Evolutionary conservation across 2,797 vertebrate species (phyloP).

Genomic region (Tolypeutes matacus): DNA sequence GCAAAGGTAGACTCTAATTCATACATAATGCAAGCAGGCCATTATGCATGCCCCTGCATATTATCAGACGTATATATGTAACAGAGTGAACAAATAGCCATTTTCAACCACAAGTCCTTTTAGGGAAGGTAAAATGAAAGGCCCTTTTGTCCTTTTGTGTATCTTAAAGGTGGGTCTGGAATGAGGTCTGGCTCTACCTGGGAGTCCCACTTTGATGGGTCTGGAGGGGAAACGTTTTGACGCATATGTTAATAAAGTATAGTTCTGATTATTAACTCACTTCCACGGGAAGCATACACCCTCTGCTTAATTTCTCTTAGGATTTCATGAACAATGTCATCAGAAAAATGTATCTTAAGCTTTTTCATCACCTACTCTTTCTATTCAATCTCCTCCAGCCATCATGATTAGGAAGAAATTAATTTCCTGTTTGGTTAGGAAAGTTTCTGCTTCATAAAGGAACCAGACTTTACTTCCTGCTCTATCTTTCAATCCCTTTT

Average conservation of each 20-base stretch:
- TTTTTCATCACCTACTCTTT: slow-evolving; percentile 57
- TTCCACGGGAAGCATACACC: not conserved
- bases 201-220: not conserved
- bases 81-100: slow-evolving; percentile 61
- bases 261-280: slow-evolving; percentile 50
- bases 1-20: slow-evolving; percentile 58
- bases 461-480: slow-evolving; percentile 51
- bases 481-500: slow-evolving; percentile 39
- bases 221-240: slow-evolving; percentile 7
- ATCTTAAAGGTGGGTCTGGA: slow-evolving; percentile 54
- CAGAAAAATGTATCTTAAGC: slow-evolving; percentile 58
- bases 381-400: slow-evolving; percentile 48
- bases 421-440: slow-evolving; percentile 68
- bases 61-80: slow-evolving; percentile 48
- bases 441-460: slow-evolving; percentile 52
- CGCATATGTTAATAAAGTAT: slow-evolving; percentile 16
- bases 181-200: not conserved
- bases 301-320: slow-evolving; percentile 58
- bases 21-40: slow-evolving; percentile 70
- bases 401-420: slow-evolving; percentile 72
- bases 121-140: slow-evolving; percentile 61
- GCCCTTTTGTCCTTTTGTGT: slow-evolving; percentile 65
- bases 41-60: slow-evolving; percentile 60
- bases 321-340: not conserved
- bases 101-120: slow-evolving; percentile 59